Conservation (phyloP, 2,797 vertebrate species). For the Notamacropus eugenii region DNA sequence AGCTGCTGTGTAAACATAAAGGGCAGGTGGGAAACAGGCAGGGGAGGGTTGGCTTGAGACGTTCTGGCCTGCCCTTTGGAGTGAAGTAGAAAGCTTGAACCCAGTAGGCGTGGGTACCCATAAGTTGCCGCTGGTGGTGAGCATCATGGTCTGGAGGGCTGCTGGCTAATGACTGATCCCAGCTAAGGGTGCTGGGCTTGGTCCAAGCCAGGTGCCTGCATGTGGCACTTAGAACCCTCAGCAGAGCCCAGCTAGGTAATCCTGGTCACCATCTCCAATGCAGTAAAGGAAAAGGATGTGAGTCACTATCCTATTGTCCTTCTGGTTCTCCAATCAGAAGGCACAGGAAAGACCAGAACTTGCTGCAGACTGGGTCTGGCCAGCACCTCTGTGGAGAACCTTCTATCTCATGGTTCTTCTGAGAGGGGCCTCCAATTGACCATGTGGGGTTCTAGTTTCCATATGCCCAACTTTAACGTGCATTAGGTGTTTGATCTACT, state of each 20-base stretch:
- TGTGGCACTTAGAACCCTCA: background rate
- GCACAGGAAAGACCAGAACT: background rate
- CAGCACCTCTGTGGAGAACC: background rate
- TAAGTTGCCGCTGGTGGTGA: background rate
- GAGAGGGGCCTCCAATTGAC: background rate
- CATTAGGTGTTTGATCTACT: background rate
- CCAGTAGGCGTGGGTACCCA: background rate
- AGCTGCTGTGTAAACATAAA: background rate
- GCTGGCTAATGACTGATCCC: background rate
- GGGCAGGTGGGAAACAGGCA: background rate
- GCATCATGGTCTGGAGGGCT: background rate
- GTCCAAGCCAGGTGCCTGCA: background rate
- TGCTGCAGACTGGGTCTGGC: background rate
- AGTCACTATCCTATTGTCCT: background rate
- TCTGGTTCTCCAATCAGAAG: background rate
- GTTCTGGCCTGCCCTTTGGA: background rate
- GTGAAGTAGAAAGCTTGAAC: background rate
- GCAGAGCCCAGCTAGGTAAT: background rate
- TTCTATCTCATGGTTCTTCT: background rate
- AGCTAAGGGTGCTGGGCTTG: background rate
- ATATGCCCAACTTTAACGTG: background rate
- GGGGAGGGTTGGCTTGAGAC: background rate
- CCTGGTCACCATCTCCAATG: background rate
- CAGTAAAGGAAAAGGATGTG: background rate
- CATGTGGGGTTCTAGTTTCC: background rate